Percentiles rank a stretch among this genome's conserved stretches.
These are phyloP conservation scores for Choloepus didactylus DNA, from an alignment of 2,797 vertebrate genomes.

Conservation along the genomic window DNA sequence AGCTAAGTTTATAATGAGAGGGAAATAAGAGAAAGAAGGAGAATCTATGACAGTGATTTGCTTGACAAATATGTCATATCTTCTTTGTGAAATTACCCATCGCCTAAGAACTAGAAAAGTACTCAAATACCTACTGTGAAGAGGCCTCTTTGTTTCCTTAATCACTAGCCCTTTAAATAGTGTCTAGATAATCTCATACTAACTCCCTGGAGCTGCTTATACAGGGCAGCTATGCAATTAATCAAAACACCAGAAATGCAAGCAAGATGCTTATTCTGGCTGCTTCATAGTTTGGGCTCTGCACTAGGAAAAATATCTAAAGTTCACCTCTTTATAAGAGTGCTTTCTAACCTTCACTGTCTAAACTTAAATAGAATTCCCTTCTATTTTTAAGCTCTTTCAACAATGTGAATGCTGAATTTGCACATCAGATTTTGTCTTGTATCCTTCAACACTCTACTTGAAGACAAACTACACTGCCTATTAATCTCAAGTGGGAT, in stretches of 20 bases:
- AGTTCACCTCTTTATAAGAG: constrained; percentile 55
- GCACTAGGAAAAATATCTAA: constrained; percentile 39
- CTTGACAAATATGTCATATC: constrained; percentile 50
- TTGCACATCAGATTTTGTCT: constrained; percentile 56
- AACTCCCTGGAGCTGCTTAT: constrained; percentile 44
- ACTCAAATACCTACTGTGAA: not conserved
- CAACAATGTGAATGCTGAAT: constrained; percentile 55
- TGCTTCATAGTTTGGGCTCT: constrained; percentile 46
- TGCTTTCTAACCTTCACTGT: constrained; percentile 45
- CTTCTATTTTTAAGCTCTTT: constrained; percentile 75
- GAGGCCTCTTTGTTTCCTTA: constrained; percentile 61
- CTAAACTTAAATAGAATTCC: constrained; percentile 65
- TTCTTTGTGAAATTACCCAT: constrained; percentile 70
- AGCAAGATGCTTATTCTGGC: constrained; percentile 61
- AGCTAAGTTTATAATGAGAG: constrained; percentile 49
- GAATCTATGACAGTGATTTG: constrained; percentile 44
- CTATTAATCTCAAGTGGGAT: constrained; percentile 62
- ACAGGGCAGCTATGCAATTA: constrained; percentile 43
- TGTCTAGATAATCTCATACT: constrained; percentile 71
- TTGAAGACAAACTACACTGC: constrained; percentile 38
- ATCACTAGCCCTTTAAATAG: constrained; percentile 53
- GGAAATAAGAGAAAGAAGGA: constrained; percentile 25
- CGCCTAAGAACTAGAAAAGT: constrained; percentile 62
- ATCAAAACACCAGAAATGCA: constrained; percentile 53
- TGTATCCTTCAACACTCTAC: constrained; percentile 74